Conservation (phyloP, 2,113 vertebrate species). For the Dascyllus trimaculatus region DNA sequence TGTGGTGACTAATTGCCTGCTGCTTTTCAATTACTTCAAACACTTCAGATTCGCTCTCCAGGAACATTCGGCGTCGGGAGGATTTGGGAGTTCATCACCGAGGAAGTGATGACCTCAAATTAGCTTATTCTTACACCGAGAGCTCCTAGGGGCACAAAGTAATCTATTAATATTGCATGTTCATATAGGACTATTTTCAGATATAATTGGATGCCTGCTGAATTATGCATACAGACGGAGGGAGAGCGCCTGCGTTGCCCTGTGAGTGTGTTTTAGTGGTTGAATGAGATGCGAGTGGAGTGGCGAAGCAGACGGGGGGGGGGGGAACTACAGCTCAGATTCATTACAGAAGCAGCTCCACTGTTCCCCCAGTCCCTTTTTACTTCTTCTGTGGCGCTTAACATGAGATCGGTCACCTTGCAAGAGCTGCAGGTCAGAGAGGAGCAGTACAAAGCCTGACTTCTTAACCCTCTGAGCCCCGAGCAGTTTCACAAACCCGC, state of each 20-base stretch:
- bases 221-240: constrained; percentile 71
- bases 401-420: constrained; percentile 55
- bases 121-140: constrained; percentile 42
- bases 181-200: constrained; percentile 73
- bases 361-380: constrained; percentile 43
- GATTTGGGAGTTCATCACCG: constrained; percentile 29
- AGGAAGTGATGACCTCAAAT: constrained; percentile 56
- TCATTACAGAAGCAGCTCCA: constrained; percentile 21
- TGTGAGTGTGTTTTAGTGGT: constrained; percentile 28
- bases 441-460: neutral
- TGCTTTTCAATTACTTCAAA: constrained; percentile 62
- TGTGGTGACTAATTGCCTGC: constrained; percentile 32
- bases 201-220: constrained; percentile 75
- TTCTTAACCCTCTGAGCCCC: no score
- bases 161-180: constrained; percentile 76
- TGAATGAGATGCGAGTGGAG: constrained; percentile 32
- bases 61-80: constrained; percentile 38
- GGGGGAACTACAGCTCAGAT: constrained; percentile 3
- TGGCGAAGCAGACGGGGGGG: constrained; percentile 3
- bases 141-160: constrained; percentile 54
- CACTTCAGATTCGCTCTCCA: constrained; percentile 55
- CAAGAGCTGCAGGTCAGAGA: constrained; percentile 15
- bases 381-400: neutral
- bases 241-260: constrained; percentile 17
- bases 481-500: no score